Base-by-base conservation (phyloP, 1,140 invertebrate genomes). In the Mya arenaria region DNA sequence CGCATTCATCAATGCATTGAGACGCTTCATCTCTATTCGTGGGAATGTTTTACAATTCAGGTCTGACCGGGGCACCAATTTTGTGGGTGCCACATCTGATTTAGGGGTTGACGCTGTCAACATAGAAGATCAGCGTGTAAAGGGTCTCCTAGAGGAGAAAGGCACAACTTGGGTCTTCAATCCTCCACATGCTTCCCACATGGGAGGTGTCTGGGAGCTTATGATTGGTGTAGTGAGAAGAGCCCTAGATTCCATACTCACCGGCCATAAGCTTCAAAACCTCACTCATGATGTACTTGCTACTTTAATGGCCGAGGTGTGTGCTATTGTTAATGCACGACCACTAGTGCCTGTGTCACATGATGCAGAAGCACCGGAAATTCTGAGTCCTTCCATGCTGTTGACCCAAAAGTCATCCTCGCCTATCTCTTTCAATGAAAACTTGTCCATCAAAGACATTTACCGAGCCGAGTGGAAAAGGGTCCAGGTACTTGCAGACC, bases 191-290 rank as follows among this genome's bases (percentile, higher is more conserved):
- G 39, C 68, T 32, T 73, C 75, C 4, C 84, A 85, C 71, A 83
- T 82, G 82, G 65, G 65, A 30, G 81, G 83, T n/a, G 55, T 69
- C 15, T 88, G 85, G 87, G 87, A 88, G 44, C 52, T 85, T n/a
- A 79, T 84, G 63, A 84, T 88, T 32, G 72, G 82, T 23, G 62
- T 82, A 6, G 63, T 63, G 19, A 52, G 82, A 68, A 56, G 78
- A 13, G 79, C 79, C 44, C 71, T 88, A 23, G 80, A 85, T 25
- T 32, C 72, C 15, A 80, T 85, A 60, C 39, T 88, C n/a, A n/a
- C n/a, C n/a, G n/a, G n/a, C n/a, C n/a, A n/a, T n/a, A n/a, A n/a
- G n/a, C 32, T 44, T 28, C 44, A 84, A 30, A 71, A 63, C 25
- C 73, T 88, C 34, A 74, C 84, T 30, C 73, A 85, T 85, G 79